Conservation (phyloP, 2,113 vertebrate genomes). For the Philantomba maxwellii region DNA sequence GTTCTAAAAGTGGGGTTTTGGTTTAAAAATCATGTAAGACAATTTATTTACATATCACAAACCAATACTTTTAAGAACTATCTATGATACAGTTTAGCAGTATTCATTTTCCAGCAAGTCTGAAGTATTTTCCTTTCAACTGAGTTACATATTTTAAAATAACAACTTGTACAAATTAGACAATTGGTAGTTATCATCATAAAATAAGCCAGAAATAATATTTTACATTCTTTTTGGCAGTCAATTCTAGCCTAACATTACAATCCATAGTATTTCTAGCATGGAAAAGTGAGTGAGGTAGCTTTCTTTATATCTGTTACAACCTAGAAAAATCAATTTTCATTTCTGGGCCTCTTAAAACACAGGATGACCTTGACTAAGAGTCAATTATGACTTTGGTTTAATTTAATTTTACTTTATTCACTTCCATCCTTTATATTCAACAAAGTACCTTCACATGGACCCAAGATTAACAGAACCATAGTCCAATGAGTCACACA, state of each 20-base stretch:
- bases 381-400: background rate
- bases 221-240: background rate
- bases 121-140: background rate
- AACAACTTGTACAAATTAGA: background rate
- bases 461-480: background rate
- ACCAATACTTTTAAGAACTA: background rate
- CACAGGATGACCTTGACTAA: background rate
- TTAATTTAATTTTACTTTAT: background rate
- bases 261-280: background rate
- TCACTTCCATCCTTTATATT: background rate
- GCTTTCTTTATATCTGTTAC: background rate
- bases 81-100: background rate
- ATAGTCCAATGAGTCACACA: background rate
- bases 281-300: background rate
- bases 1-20: background rate
- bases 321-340: background rate
- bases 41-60: background rate
- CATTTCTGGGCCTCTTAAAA: background rate
- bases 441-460: background rate
- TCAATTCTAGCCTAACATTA: background rate
- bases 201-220: constrained; percentile 22
- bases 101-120: background rate
- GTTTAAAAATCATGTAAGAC: background rate
- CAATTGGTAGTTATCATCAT: background rate
- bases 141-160: background rate